Base-by-base conservation (phyloP, 2,888 invertebrate genomes). In the Hartigia nigra region DNA sequence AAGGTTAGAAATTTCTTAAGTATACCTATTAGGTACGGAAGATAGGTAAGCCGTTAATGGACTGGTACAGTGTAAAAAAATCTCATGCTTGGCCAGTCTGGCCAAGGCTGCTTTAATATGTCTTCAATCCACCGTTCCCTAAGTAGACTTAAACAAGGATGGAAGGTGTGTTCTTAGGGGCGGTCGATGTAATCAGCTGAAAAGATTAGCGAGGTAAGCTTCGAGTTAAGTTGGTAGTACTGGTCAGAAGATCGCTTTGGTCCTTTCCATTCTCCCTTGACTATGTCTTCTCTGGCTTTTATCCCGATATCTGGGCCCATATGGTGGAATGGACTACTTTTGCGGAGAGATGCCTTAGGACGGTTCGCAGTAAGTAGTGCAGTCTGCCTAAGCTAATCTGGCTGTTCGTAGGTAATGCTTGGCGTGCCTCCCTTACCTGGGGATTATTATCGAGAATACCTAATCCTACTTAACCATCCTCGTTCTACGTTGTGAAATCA, bases 81-180 rank as follows among this genome's bases (percentile, higher is more conserved):
- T 72, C 12, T 11, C 12, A 31, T 12, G 72, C 12, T 72, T 72
- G 31, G 3, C 12, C 12, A 2, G 31, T 14, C 72, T 11, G 34
- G 31, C 72, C 31, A 72, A 77, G 75, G 12, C 70, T 76, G 69
- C 70, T 69, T 76, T 85, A 87, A 88, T 83, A 87, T 84, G 86
- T 84, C 89, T 88, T 88, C 87, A 85, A 88, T 80, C 77, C 80
- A 79, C 79, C 81, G 81, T 84, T 82, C 85, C 81, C 82, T 85
- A 87, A 89, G 87, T 87, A 86, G 86, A 85, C 85, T 88, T 87
- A 85, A 84, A 83, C 81, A 79, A 14, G 75, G 5, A 5, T n/a
- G n/a, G 11, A 72, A 34, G 32, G 72, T 72, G 72, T 72, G 31
- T 72, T 3, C 34, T 75, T 75, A 35, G 76, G 81, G 77, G 81